These are phyloP conservation scores for Nemotelus nigrinus DNA, from an alignment of 2,888 invertebrate species.

Conservation along the genomic window DNA sequence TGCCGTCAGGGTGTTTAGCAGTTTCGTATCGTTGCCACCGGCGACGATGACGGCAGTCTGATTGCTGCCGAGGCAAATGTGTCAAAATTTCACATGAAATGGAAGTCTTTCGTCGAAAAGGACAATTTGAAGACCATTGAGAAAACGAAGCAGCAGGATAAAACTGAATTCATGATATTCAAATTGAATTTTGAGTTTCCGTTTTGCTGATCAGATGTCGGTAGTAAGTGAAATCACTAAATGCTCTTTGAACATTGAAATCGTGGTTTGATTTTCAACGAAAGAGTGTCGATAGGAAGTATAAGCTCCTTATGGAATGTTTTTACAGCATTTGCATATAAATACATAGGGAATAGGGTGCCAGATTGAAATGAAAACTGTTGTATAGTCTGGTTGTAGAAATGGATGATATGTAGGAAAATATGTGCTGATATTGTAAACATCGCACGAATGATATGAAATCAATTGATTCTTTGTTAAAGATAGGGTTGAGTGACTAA, in stretches of 20 bases:
- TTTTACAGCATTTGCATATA: too few relatives aligned
- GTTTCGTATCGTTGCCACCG: background rate
- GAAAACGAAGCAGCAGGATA: background rate
- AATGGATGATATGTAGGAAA: too few relatives aligned
- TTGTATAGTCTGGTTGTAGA: too few relatives aligned
- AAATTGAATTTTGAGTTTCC: background rate
- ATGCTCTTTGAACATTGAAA: background rate
- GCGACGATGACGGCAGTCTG: background rate
- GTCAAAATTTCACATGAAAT: constrained; percentile 23
- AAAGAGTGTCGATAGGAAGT: too few relatives aligned
- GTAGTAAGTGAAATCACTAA: background rate
- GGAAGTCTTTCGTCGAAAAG: background rate
- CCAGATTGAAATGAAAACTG: too few relatives aligned
- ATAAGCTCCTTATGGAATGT: too few relatives aligned
- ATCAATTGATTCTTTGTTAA: too few relatives aligned
- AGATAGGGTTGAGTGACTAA: too few relatives aligned
- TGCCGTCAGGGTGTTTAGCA: constrained; percentile 6
- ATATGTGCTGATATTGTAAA: too few relatives aligned
- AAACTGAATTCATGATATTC: constrained; percentile 3
- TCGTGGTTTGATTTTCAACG: background rate
- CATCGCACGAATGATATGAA: too few relatives aligned
- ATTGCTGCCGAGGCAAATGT: background rate
- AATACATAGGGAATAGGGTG: too few relatives aligned
- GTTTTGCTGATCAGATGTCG: background rate
- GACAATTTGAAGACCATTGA: constrained; percentile 14